Base-by-base conservation (phyloP, 2,797 vertebrate species). In the Balearica regulorum region DNA sequence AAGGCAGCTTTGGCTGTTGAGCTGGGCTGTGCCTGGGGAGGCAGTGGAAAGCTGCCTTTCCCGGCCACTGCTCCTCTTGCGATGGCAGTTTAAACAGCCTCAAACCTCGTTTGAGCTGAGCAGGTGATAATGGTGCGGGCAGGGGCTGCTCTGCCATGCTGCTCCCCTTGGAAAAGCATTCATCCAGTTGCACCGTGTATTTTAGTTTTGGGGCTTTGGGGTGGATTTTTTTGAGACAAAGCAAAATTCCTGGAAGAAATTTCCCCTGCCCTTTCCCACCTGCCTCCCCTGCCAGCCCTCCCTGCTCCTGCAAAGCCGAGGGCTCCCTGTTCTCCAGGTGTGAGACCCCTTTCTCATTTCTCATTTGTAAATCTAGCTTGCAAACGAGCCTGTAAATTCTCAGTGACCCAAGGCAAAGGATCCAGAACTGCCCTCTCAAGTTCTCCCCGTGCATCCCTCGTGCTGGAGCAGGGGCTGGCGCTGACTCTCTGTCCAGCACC, bases 91-190 rank as follows among this genome's bases (percentile, higher is more conserved):
- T 17, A 61, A 54, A 6, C 22, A 46, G 41, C 39, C 41, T 39
- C 49, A 9, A 51, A 7, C 20, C 16, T 49, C 25, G 3, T 16
- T 2, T 26, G 60, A 70, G 33, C 51, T 54, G 86, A 65, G 58
- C 49, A 18, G 46, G 19, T 12, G 51, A 3, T 3, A 13, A 3
- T 0, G 0, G 16, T 12, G 71, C 1, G 4, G 66, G 53, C 16
- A 54, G 35, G 46, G 71, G 66, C 25, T 48, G 72, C 62, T 37
- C 37, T 2, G 5, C 5, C 39, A 1, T 6, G 44, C 66, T 53
- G 21, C 55, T 72, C 21, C 49, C 13, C 26, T 46, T 41, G 31
- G 68, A 25, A 26, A 35, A 39, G 8, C 19, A 8, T 6, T 39
- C 2, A n/a, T 16, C 19, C 17, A 20, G 1, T 6, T 54, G 55